Percentiles rank a stretch among this genome's conserved stretches.
phyloP scores from a whole-genome alignment of 2,113 vertebrate genomes.

The Geothlypis trichas region DNA sequence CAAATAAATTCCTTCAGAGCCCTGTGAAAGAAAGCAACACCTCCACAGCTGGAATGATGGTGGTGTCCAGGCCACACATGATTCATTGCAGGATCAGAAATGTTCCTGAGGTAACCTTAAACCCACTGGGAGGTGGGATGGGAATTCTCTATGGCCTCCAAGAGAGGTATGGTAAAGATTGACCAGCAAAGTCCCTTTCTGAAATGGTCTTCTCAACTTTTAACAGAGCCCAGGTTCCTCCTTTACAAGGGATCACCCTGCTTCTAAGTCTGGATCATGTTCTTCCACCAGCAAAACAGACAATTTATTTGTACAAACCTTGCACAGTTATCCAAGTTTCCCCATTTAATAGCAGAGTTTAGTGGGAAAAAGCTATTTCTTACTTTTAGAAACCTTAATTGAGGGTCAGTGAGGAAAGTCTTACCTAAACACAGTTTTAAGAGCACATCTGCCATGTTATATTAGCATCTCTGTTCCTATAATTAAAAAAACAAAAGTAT shows the following conservation, averaged over 20 bases:
- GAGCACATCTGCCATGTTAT: neutral
- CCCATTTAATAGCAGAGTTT: neutral
- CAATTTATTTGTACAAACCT: neutral
- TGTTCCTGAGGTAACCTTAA: neutral
- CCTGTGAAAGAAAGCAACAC: neutral
- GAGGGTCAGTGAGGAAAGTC: neutral
- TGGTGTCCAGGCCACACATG: neutral
- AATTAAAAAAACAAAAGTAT: neutral
- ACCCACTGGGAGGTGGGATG: neutral
- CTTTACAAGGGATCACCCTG: neutral
- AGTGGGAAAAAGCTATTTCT: neutral
- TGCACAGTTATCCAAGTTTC: neutral
- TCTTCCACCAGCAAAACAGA: neutral
- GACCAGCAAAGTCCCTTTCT: neutral
- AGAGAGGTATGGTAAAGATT: neutral
- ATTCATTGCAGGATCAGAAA: neutral
- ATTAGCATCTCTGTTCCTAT: neutral
- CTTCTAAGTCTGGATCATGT: neutral
- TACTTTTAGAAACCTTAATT: neutral
- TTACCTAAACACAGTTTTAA: slow-evolving; percentile 19
- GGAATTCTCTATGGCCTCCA: neutral
- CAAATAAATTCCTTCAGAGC: neutral
- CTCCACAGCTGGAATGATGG: neutral
- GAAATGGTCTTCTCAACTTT: neutral
- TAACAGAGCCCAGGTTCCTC: neutral